phyloP scores from a whole-genome alignment of 2,797 vertebrate genomes.

The Oophaga sylvatica region DNA sequence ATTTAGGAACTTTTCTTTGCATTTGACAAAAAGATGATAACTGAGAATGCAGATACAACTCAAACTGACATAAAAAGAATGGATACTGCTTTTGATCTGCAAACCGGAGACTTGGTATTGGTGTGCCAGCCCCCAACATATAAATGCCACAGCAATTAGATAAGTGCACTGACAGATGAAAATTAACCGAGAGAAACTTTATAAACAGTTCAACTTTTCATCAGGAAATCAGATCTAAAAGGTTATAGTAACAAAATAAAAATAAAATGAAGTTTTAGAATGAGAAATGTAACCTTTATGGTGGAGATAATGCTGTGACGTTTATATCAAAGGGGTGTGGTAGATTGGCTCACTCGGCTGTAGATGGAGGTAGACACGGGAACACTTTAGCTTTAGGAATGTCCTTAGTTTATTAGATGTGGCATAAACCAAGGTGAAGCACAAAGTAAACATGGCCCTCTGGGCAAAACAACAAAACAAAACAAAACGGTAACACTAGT shows the following conservation, averaged over 20 bases:
- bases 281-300: neutral
- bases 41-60: slow-evolving; percentile 1
- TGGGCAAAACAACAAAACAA: too few relatives aligned
- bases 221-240: neutral
- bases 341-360: too few relatives aligned
- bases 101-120: neutral
- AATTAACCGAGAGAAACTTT: neutral
- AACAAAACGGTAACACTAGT: too few relatives aligned
- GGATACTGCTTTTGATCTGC: slow-evolving; percentile 3
- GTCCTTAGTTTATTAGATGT: too few relatives aligned
- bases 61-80: slow-evolving; percentile 23
- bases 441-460: too few relatives aligned
- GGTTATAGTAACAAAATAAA: neutral
- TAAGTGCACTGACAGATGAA: neutral
- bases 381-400: too few relatives aligned
- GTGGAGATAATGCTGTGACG: neutral
- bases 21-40: neutral
- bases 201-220: neutral
- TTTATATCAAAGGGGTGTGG: neutral
- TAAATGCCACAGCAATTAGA: neutral
- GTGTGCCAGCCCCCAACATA: neutral
- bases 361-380: too few relatives aligned
- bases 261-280: too few relatives aligned
- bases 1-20: neutral
- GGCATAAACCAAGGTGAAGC: too few relatives aligned